Percentiles rank a stretch among this genome's conserved stretches.
Evolutionary conservation across 2,797 vertebrate genomes (phyloP).

Genomic region (Leptoclinus maculatus): DNA sequence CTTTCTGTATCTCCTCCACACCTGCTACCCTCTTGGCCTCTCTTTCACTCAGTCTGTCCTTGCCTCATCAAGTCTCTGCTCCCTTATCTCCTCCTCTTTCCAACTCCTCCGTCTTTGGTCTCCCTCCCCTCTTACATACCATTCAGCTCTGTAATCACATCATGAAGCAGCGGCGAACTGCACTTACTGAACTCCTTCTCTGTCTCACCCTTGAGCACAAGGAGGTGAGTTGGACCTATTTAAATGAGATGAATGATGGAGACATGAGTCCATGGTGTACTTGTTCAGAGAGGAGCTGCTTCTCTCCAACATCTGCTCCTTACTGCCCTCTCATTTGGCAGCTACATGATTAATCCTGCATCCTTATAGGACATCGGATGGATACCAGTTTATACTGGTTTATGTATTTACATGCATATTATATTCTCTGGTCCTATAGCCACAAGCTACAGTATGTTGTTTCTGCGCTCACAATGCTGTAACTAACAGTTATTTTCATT

Average conservation of each 20-base stretch:
- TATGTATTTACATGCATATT: conserved; percentile 8
- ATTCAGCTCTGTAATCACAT: conserved; percentile 60
- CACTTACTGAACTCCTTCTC: conserved; percentile 27
- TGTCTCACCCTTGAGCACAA: conserved; percentile 19
- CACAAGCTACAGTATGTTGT: background rate
- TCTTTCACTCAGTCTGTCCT: conserved; percentile 34
- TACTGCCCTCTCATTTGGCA: conserved; percentile 4
- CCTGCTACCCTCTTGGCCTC: conserved; percentile 47
- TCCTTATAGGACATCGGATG: background rate
- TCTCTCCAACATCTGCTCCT: conserved; percentile 9
- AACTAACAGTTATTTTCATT: background rate
- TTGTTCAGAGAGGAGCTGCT: background rate
- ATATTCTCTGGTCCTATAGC: background rate
- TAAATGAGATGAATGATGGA: conserved; percentile 29
- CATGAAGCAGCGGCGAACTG: conserved; percentile 50
- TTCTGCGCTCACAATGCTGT: background rate
- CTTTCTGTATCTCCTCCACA: conserved; percentile 43
- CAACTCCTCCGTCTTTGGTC: background rate
- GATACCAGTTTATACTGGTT: background rate
- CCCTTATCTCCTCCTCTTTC: conserved; percentile 43
- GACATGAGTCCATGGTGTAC: background rate
- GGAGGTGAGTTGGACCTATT: conserved; percentile 28
- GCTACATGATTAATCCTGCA: background rate
- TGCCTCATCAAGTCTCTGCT: conserved; percentile 37
- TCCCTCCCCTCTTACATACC: conserved; percentile 3